These are phyloP conservation scores for Burhinus oedicnemus DNA, from an alignment of 2,113 vertebrate genomes.

Conservation along the genomic window DNA sequence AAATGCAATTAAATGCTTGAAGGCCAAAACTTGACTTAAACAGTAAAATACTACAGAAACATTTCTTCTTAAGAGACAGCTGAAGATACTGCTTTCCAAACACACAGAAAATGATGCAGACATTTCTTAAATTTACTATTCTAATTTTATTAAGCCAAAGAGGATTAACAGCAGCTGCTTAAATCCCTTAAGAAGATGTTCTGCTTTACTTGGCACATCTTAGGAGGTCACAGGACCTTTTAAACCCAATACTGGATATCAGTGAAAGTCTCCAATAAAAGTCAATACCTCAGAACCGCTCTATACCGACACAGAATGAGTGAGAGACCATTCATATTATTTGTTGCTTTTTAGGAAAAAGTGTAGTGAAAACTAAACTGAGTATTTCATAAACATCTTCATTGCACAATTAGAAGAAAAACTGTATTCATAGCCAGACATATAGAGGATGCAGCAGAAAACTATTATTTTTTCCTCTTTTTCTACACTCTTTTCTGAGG, in stretches of 20 bases:
- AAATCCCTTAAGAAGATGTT: not conserved
- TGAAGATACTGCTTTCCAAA: not conserved
- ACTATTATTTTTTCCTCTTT: not conserved
- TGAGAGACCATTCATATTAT: not conserved
- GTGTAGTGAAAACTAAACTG: not conserved
- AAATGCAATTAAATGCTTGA: not conserved
- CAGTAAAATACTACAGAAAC: not conserved
- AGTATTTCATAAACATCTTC: not conserved
- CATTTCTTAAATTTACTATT: not conserved
- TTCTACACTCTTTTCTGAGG: not conserved
- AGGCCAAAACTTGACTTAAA: not conserved
- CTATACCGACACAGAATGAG: not conserved
- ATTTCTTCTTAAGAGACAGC: not conserved
- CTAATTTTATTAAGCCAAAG: not conserved
- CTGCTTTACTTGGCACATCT: not conserved
- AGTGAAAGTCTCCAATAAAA: not conserved
- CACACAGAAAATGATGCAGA: not conserved
- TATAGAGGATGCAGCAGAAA: not conserved
- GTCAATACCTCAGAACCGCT: not conserved
- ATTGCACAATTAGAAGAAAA: not conserved
- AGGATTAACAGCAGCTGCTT: not conserved
- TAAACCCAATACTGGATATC: not conserved
- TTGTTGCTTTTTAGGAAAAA: not conserved
- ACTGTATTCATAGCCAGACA: not conserved
- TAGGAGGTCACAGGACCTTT: not conserved